A percentile compares a stretch with the other conserved stretches of the same genome.
phyloP scores from a whole-genome alignment of 2,113 vertebrate genomes.

The Hirundichthys speculiger region DNA sequence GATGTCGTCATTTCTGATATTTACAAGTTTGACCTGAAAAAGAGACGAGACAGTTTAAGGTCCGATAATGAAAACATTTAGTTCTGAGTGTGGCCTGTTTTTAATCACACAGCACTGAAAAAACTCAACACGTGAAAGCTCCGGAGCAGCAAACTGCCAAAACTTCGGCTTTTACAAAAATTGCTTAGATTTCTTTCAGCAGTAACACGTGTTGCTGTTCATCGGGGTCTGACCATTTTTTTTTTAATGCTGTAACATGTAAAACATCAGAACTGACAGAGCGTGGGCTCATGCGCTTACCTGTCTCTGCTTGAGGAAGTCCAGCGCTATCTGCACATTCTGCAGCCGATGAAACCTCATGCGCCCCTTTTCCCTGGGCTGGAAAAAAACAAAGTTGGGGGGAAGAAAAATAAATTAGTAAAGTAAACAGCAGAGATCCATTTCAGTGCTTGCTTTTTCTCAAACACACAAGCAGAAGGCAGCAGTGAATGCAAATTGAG shows the following conservation, averaged over 20 bases:
- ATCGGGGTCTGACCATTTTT: too few species aligned
- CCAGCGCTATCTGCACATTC: constrained; percentile 83
- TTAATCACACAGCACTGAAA: too few species aligned
- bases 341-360: constrained; percentile 84
- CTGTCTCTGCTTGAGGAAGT: constrained; percentile 86
- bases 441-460: neutral
- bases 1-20: constrained; percentile 98
- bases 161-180: too few species aligned
- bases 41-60: neutral
- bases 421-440: neutral
- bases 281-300: constrained; percentile 42
- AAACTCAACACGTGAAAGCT: too few species aligned
- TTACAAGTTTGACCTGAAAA: constrained; percentile 94
- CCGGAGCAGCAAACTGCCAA: too few species aligned
- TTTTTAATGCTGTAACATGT: too few species aligned
- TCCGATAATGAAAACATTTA: neutral
- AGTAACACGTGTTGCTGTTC: too few species aligned
- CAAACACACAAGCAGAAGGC: constrained; percentile 27
- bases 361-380: constrained; percentile 84
- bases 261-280: too few species aligned
- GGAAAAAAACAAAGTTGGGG: constrained; percentile 30
- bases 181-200: too few species aligned
- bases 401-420: constrained; percentile 1
- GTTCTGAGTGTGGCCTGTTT: too few species aligned
- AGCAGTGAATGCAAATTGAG: constrained; percentile 24